These are phyloP conservation scores for Pollenia griseotomentosa DNA, from an alignment of 2,888 invertebrate genomes.

Conservation along the genomic window DNA sequence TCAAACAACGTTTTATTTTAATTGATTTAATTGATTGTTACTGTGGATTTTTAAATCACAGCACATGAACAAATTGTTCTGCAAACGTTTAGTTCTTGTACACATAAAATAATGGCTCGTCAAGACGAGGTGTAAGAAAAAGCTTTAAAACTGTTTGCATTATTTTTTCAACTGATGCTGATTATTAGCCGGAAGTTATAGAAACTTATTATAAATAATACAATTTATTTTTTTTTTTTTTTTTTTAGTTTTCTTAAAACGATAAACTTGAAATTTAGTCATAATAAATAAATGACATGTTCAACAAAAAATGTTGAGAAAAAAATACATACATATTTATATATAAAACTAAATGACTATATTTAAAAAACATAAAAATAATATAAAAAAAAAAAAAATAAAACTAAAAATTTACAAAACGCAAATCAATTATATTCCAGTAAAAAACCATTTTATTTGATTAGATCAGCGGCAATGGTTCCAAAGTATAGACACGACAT, in stretches of 20 bases:
- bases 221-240: constrained; percentile 3
- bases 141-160: not conserved
- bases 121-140: constrained; percentile 9
- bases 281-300: constrained; percentile 38
- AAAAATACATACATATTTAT: not conserved
- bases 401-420: constrained; percentile 39
- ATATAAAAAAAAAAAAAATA: constrained; percentile 10
- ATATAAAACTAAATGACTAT: constrained; percentile 38
- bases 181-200: constrained; percentile 58
- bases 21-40: too few relatives aligned
- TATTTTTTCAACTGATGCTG: not conserved
- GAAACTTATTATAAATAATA: constrained; percentile 20
- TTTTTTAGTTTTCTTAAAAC: constrained; percentile 30
- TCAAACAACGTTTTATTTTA: too few relatives aligned
- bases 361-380: constrained; percentile 38
- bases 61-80: too few relatives aligned
- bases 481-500: constrained; percentile 48
- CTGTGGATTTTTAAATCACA: too few relatives aligned
- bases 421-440: constrained; percentile 57
- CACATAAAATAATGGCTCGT: too few relatives aligned
- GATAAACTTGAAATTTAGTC: constrained; percentile 69
- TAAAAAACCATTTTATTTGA: constrained; percentile 43
- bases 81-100: too few relatives aligned
- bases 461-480: constrained; percentile 64
- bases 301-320: constrained; percentile 14